Evolutionary conservation across 2,797 vertebrate species (phyloP), one percentile per base, ranked within the genome.

Genomic region (Labeo calbasu): DNA sequence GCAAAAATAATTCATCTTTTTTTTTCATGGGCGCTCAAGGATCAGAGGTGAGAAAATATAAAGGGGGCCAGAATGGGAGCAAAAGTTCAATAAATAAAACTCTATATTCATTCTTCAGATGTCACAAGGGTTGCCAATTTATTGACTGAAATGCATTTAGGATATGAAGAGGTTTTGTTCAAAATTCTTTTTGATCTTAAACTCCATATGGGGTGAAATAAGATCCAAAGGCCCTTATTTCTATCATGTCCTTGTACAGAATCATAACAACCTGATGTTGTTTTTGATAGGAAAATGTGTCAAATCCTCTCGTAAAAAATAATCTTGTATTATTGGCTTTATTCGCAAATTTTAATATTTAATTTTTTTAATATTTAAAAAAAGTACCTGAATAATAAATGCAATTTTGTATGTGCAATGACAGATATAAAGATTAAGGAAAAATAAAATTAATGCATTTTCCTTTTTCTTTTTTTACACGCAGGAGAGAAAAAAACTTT

Each of bases 1-100:
- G 87, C 65, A 91, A 93, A 90, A 93, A 94, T 86, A 88, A 92
- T 95, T 93, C 87, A 89, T 93, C 91, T 93, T 92, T 93, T 93
- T 92, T 93, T 93, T 93, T 59, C 36, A 43, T 15, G 91, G 86
- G 90, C 89, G 92, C 86, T 86, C 85, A 82, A 88, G 87, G 89
- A 88, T 88, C 88, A 92, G 89, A 93, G 92, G 92, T 92, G 92
- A 94, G 86, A 85, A 91, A 66, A 89, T 90, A 92, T 95, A 75
- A 61, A 86, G 90, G 83, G 89, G 90, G 86, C 89, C 86, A 77
- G 85, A 88, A 83, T 68, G 66, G 77, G 88, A 88, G 59, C 77
- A 89, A 92, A 90, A 84, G 70, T 85, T 86, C 86, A 86, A 72
- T 90, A 92, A 93, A 92, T 90, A 86, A 85, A 81, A 84, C 53